Conservation (phyloP, 2,113 vertebrate species). For the Orthochromis malagaraziensis region DNA sequence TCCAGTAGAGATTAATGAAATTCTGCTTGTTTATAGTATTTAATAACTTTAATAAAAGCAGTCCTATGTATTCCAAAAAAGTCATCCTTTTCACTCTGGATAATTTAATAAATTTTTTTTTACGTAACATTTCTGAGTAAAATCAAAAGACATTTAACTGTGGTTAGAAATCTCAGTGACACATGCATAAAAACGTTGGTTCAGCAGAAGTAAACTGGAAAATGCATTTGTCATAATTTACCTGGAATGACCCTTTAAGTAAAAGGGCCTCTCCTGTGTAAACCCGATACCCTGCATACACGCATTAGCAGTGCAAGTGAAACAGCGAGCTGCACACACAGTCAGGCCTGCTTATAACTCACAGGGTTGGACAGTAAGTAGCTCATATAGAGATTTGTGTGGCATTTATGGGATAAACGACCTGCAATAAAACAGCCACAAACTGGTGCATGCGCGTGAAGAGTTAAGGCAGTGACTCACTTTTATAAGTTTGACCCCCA, state of each 20-base stretch:
- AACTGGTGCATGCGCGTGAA: background rate
- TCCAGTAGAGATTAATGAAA: background rate
- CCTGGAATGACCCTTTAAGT: background rate
- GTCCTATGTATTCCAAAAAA: background rate
- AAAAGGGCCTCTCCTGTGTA: background rate
- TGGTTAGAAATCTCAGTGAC: background rate
- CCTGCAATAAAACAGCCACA: constrained; percentile 51
- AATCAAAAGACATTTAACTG: background rate
- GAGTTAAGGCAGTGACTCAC: constrained; percentile 49
- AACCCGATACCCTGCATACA: background rate
- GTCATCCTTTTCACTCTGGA: background rate
- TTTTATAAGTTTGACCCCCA: constrained; percentile 49
- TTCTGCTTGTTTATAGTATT: background rate
- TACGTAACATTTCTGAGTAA: background rate
- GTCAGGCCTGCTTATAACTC: background rate
- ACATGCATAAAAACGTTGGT: background rate
- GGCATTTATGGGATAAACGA: constrained; percentile 54
- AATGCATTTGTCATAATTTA: background rate
- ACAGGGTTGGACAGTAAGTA: constrained; percentile 18
- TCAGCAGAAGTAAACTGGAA: background rate
- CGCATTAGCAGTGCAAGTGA: background rate
- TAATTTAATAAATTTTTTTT: accelerated
- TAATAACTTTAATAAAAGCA: background rate
- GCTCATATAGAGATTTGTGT: constrained; percentile 41
- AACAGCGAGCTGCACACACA: background rate